Base-by-base conservation (phyloP, 2,113 vertebrate species). In the Silurus glanis region DNA sequence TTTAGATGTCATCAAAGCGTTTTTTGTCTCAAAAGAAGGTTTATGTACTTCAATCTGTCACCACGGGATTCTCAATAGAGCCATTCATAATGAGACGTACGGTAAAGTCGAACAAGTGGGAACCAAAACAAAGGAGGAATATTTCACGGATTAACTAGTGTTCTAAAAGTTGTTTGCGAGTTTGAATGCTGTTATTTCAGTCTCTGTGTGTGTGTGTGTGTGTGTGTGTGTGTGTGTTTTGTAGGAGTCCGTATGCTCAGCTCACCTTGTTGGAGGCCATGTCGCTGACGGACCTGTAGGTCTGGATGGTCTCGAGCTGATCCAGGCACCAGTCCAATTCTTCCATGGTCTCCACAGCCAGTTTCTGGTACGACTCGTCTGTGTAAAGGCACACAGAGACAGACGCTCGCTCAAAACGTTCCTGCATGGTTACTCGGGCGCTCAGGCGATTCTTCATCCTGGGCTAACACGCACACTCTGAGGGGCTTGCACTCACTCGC, bases 321-420 rank as follows among this genome's bases (percentile, higher is more conserved):
- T 99, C 97, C 93, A 99, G 92, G 94, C 98, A 99, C 98, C 98
- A 99, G 96, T 99, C 98, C 93, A 99, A 90, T 93, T 99, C 98
- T 93, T 99, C 97, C 95, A 99, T 95, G 53, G 98, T 99, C 92
- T 99, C 98, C 96, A 97, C 96, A n/a, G 98, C 98, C 95, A 99
- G 94, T 91, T 99, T 99, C 95, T 99, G 98, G 95, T 98, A 99
- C 89, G 97, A 96, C 79, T 99, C 98, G 94, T 99, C 98, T 99
- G 97, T 94, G 95, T 97, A 96, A 92, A 97, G 95, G 92, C 96
- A 96, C 92, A 96, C 94, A 91, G 95, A 94, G 95, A 96, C 90
- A 96, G 94, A 93, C 94, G 95, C 93, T 96, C 89, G 93, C 25
- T 90, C 64, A 84, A 88, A 86, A 84, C 58, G 62, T 19, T 90